Percentiles rank a stretch among this genome's conserved stretches.
Conservation (phyloP, 2,113 vertebrate species). For the Campylomormyrus tamandua region DNA sequence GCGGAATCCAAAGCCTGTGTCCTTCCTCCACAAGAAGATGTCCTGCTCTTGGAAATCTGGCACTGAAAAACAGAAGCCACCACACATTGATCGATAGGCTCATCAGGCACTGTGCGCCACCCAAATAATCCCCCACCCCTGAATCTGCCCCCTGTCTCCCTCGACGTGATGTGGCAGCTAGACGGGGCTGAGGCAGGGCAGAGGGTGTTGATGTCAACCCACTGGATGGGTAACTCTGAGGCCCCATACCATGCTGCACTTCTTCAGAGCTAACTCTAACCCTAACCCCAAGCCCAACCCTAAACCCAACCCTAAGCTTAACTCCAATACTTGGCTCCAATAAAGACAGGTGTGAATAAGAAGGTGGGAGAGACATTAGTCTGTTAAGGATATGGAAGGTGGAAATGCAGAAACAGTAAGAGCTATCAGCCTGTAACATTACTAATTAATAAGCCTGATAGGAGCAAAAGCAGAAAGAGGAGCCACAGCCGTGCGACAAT, state of each 20-base stretch:
- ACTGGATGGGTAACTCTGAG: constrained; percentile 19
- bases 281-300: background rate
- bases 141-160: background rate
- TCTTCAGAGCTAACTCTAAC: background rate
- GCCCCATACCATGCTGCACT: constrained; percentile 17
- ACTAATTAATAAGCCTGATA: background rate
- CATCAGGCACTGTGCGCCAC: constrained; percentile 6
- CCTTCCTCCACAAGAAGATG: constrained; percentile 99
- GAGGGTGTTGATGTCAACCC: background rate
- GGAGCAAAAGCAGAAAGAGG: background rate
- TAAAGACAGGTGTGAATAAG: background rate
- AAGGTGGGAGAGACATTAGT: background rate
- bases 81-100: constrained; percentile 17
- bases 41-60: constrained; percentile 98
- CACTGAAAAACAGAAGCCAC: constrained; percentile 62
- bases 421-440: background rate
- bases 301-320: background rate
- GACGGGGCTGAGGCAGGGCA: background rate
- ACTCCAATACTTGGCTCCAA: background rate
- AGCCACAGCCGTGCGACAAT: background rate
- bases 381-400: background rate
- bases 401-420: no score
- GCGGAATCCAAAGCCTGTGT: constrained; percentile 97
- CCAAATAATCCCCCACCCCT: background rate
- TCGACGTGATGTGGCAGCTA: constrained; percentile 7